Percentiles rank a stretch among this genome's conserved stretches.
These are phyloP conservation scores for Caiman crocodilus DNA, from an alignment of 2,797 vertebrate genomes.

Conservation along the genomic window DNA sequence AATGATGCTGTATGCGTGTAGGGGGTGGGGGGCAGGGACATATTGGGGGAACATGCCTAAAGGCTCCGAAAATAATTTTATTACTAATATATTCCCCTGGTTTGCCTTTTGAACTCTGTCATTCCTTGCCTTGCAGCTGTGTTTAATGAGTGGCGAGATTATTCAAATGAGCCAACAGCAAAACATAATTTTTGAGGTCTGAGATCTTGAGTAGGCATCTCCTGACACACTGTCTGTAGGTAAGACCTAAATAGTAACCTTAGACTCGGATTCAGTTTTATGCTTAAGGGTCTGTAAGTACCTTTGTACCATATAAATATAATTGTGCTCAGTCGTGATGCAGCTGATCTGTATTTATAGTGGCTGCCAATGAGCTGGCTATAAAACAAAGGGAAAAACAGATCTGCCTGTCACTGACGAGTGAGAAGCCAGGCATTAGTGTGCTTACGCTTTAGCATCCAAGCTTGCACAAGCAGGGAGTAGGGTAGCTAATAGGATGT, in stretches of 20 bases:
- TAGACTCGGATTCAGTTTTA: slow-evolving; percentile 21
- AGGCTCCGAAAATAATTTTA: slow-evolving; percentile 79
- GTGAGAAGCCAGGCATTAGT: slow-evolving; percentile 62
- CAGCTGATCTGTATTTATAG: slow-evolving; percentile 58
- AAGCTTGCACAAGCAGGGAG: slow-evolving; percentile 23
- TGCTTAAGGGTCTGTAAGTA: slow-evolving; percentile 60
- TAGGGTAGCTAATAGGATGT: slow-evolving; percentile 37
- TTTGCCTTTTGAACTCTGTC: slow-evolving; percentile 82
- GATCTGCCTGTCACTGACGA: slow-evolving; percentile 61
- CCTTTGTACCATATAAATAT: slow-evolving; percentile 52
- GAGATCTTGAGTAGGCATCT: slow-evolving; percentile 67
- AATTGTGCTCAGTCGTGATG: slow-evolving; percentile 56
- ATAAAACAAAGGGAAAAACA: slow-evolving; percentile 74
- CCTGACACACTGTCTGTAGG: slow-evolving; percentile 55
- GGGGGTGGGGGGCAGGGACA: slow-evolving; percentile 38
- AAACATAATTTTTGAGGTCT: slow-evolving; percentile 72
- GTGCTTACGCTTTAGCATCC: slow-evolving; percentile 6
- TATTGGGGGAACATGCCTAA: slow-evolving; percentile 73
- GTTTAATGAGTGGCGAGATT: slow-evolving; percentile 85
- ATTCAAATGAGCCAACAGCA: slow-evolving; percentile 81
- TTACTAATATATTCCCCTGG: slow-evolving; percentile 82
- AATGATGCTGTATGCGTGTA: slow-evolving; percentile 43
- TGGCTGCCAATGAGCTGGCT: slow-evolving; percentile 62
- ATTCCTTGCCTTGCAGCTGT: slow-evolving; percentile 83
- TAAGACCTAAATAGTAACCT: slow-evolving; percentile 52